phyloP scores from a whole-genome alignment of 2,113 vertebrate genomes.

The Illadopsis cleaveri region DNA sequence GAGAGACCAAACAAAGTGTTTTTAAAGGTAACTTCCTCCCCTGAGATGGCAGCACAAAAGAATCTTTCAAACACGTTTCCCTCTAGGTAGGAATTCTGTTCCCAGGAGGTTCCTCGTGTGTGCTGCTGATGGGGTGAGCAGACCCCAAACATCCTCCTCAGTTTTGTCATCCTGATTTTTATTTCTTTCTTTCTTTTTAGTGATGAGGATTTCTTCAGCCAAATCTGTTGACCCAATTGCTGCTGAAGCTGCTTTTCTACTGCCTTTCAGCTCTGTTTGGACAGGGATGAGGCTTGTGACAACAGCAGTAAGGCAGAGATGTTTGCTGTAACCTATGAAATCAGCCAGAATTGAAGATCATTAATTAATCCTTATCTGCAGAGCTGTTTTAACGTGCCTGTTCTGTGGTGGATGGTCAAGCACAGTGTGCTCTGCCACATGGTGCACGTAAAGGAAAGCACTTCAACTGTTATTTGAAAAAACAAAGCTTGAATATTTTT shows the following conservation, averaged over 20 bases:
- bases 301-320: background rate
- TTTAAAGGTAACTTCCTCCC: background rate
- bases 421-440: background rate
- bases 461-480: background rate
- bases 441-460: background rate
- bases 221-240: background rate
- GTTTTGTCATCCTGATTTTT: background rate
- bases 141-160: background rate
- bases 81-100: background rate
- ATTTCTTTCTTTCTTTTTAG: background rate
- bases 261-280: background rate
- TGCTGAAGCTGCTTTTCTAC: background rate
- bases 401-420: background rate
- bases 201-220: slow-evolving; percentile 14
- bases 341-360: background rate
- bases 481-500: background rate
- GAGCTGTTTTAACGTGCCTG: background rate
- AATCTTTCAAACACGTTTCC: background rate
- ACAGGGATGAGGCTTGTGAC: background rate
- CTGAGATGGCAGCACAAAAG: background rate
- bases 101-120: background rate
- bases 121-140: background rate
- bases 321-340: slow-evolving; percentile 2
- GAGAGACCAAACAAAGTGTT: background rate
- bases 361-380: background rate